Conservation (phyloP, 2,113 vertebrate genomes). For the Megaleporinus macrocephalus region DNA sequence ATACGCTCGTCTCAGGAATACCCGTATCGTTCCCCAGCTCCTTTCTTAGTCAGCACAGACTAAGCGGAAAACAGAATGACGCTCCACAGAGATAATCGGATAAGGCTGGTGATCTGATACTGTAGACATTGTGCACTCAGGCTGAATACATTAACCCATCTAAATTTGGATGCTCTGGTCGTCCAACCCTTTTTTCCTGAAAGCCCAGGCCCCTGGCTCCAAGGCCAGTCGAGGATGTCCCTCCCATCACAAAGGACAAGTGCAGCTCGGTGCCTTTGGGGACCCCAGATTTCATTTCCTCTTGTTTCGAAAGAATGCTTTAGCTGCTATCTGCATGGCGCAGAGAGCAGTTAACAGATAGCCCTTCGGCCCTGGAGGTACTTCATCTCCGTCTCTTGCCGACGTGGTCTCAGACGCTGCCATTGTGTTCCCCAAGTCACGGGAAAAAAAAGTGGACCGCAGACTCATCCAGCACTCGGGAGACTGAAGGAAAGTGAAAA, state of each 20-base stretch:
- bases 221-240: background rate
- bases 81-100: conserved; percentile 11
- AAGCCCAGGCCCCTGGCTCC: conserved; percentile 18
- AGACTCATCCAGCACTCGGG: conserved; percentile 21
- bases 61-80: conserved; percentile 3
- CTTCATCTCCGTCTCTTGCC: background rate
- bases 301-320: background rate
- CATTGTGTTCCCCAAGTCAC: background rate
- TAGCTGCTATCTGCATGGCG: conserved; percentile 14
- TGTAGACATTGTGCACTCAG: conserved; percentile 15
- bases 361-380: background rate
- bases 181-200: background rate
- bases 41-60: background rate
- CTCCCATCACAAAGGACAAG: background rate
- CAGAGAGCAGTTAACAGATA: conserved; percentile 17
- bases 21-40: background rate
- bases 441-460: conserved; percentile 16
- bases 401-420: background rate
- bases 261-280: background rate
- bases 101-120: conserved; percentile 36
- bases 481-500: conserved; percentile 4
- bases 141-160: background rate
- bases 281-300: conserved; percentile 2
- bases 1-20: background rate
- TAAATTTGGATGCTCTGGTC: conserved; percentile 5